Base-by-base conservation (phyloP, 2,888 invertebrate species). In the Heteromurus nitidus region DNA sequence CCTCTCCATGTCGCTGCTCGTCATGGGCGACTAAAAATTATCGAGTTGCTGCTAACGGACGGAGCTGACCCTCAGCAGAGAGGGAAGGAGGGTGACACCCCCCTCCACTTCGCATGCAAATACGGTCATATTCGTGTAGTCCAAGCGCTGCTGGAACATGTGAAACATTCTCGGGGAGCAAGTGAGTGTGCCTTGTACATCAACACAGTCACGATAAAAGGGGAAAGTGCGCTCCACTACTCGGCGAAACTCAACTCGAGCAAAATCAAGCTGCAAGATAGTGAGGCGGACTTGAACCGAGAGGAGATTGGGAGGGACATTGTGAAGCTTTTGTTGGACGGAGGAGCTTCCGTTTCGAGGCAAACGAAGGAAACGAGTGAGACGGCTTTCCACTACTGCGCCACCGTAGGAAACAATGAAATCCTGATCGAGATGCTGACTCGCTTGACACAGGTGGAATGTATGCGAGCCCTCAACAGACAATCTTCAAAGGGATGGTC, bases 401-500 rank as follows among this genome's bases (percentile, higher is more conserved):
- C 99, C 0, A 92, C 95, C 22, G 95, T 96, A 3, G 99, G 99
- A 20, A 98, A 98, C 90, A 97, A 97, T 88, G 97, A 97, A 87
- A 95, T 99, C 5, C 91, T 99, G 87, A 92, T 94, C 87, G 98
- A 98, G 90, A 97, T 99, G 93, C 94, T 99, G 58, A 92, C 95
- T 50, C 94, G 96, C 88, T 95, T 99, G 93, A 93, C 94, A 16
- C 92, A 95, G 1, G 94, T 95, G 0, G 95, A 96, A 85, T 93
- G 97, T n/a, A 96, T 97, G 88, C 94, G 95, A 89, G 97, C 97
- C 0, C 92, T 99, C 87, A 99, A 99, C 89, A 94, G 94, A 88
- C 99, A 99, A 89, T 95, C 96, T 77, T 94, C 94, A 80, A 94
- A 96, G 84, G 95, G 99, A 9, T 99, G 99, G 98, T 98, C 99